Base-by-base conservation (phyloP, 2,113 vertebrate genomes). In the Panthera uncia region DNA sequence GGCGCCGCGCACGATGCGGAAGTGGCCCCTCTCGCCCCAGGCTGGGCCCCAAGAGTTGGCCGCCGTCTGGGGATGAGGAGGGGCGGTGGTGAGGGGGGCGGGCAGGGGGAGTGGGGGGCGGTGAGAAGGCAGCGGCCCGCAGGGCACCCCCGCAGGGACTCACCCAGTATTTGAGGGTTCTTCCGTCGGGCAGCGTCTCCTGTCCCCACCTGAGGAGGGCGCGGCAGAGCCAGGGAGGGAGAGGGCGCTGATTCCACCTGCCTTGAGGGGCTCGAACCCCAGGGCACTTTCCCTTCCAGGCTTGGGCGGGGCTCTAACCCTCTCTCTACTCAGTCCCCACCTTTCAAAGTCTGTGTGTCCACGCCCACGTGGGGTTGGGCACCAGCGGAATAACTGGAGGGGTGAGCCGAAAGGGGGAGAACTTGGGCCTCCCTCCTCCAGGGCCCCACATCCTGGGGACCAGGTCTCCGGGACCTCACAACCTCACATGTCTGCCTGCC, bases 1-100 rank as follows among this genome's bases (percentile, higher is more conserved):
- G 94, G 99, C 85, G 5, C 99, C 99, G 0, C 99, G 99, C 92
- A 99, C 98, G 29, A 99, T 99, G 48, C 99, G 99, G 97, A 99
- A 99, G 98, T 99, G 99, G 80, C 99, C 99, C 1, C 98, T 97
- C 98, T 99, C 99, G 0, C 99, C 99, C 99, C 99, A 99, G 94
- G 99, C 99, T 57, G 99, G 99, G 52, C 99, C 99, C 99, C 99
- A 99, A 0, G 99, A 99, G 98, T 99, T 99, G 96, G 99, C 99
- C 0, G 99, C 99, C 0, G 99, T 99, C 99, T 99, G 98, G 2
- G 61, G 19, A 94, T 14, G 63, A 96, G 84, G 12, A 95, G 73
- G 25, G 5, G 29, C 1, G 0, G 1, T 89, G 33, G 52, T 9
- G 27, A 19, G 29, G 1, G 13, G 52, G n/a, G 41, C 13, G 71